Evolutionary conservation across 2,797 vertebrate species (phyloP), one percentile per base, ranked within the genome.

Genomic region (Cuculus canorus): DNA sequence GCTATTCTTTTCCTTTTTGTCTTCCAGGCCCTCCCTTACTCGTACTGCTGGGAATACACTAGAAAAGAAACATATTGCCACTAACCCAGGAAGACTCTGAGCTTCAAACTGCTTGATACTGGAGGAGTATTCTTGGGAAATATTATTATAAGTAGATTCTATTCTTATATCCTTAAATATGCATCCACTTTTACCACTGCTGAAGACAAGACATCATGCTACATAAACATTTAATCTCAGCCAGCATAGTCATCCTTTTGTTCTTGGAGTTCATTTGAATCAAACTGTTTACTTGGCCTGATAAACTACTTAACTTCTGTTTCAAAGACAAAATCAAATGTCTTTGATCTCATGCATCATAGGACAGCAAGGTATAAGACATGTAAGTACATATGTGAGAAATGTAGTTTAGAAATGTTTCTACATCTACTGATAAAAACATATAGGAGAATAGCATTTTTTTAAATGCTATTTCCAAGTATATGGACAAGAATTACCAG

Each of bases 241-340:
- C 17, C 7, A 4, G 3, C 4, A 7, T 25, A 66, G 37, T 30
- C n/a, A 43, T 86, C 88, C 72, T 92, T 92, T 79, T 82, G 77
- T 82, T 76, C 59, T 17, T 76, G 23, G 6, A 86, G 39, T 57
- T 92, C 59, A 76, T 82, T 86, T 1, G 9, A 94, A 79, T 41
- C n/a, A 82, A 90, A 68, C 23, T 68, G 78, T 81, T 87, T 90
- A 39, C 32, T 93, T 76, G 94, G 37, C 41, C 13, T 61, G 64
- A 48, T 23, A 52, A 11, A 68, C 25, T 69, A 64, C 27, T 48
- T 63, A 64, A 70, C 54, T 76, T 72, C n/a, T 90, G 59, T 48
- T 93, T 84, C 66, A 77, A 33, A 94, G 70, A 73, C 48, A 13
- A 93, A 93, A 90, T 86, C 23, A 92, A 88, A 82, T 41, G 25